Base-by-base conservation (phyloP, 1,140 invertebrate genomes). In the Ephestia elutella region DNA sequence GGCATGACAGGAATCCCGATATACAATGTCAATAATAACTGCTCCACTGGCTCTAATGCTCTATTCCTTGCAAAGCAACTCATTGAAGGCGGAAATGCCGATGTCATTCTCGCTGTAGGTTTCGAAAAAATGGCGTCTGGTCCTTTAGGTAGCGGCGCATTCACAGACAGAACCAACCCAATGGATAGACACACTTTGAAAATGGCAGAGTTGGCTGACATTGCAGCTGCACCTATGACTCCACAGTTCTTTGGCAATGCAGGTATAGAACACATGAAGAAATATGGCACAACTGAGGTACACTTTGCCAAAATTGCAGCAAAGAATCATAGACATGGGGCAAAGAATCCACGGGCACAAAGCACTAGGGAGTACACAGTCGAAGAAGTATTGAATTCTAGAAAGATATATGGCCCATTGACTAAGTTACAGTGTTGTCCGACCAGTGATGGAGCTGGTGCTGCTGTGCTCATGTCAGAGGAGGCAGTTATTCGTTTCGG, bases 11-110 rank as follows among this genome's bases (percentile, higher is more conserved):
- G 98, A 18, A 98, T 99, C 70, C 98, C 98, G 9, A 94, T 99
- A 62, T 98, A 95, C 89, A 99, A 99, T 91, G 98, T 99, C 0
- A 99, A 99, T 87, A 99, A 99, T 79, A 99, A 99, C 78, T 99
- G 98, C 80, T 95, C 98, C 0, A 99, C 97, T 17, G 98, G 98
- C 10, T 96, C 98, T 0, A 96, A 95, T 56, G 98, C 98, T 2
- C 80, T 99, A 0, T 92, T 94, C 60, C 87, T 99, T 73, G 97
- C 93, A 0, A 98, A 98, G 78, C 96, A 99, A 82, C 91, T 98
- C 8, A 90, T 99, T 17, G 93, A 97, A 89, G 92, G 94, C 68
- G 96, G 96, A 10, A 90, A 93, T 66, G 91, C 92, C 15, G 93
- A 99, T 77, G 97, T 98, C 82, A 94, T 95, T 0, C 84, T 99